Evolutionary conservation across 2,888 invertebrate genomes (phyloP), one percentile per base, ranked within the genome.

Genomic region (Epirrhoe alternata): DNA sequence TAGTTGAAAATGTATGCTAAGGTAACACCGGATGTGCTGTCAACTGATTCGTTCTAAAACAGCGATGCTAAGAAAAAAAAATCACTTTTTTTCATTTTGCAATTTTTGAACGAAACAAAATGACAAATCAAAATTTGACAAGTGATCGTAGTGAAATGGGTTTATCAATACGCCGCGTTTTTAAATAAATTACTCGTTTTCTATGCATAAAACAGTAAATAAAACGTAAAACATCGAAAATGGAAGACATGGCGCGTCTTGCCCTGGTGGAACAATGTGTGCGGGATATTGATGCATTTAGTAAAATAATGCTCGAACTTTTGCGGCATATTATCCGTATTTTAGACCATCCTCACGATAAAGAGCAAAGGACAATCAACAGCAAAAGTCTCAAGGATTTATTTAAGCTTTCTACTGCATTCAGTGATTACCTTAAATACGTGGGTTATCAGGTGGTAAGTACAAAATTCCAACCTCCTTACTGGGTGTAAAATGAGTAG

Each of bases 201-300:
- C 35, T 61, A 68, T 65, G 56, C 61, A 51, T 56, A 52, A 64
- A 65, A 69, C 58, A 68, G 56, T 60, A 63, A 53, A 61, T 58
- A 70, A 68, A 74, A 76, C 45, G 62, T 49, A 69, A 52, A 68
- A 33, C 68, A 70, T 53, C 52, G 14, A 86, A 74, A 81, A 93
- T 93, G 93, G 92, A 93, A 72, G 89, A 90, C 70, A 89, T 87
- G 84, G 92, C 93, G 49, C 87, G 92, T 60, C 81, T 93, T 56
- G 93, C 92, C 69, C 74, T 90, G 45, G 81, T 93, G n/a, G 93
- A 93, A 77, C 87, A 88, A 76, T 82, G 80, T 69, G 73, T 91
- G 30, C 75, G 82, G 61, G 84, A 89, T 66, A 62, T 70, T 16
- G 81, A 86, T 65, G 83, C 81, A 67, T 93, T 86, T 69, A 81